These are phyloP conservation scores for Pandion haliaetus DNA, from an alignment of 2,113 vertebrate species.

Conservation along the genomic window DNA sequence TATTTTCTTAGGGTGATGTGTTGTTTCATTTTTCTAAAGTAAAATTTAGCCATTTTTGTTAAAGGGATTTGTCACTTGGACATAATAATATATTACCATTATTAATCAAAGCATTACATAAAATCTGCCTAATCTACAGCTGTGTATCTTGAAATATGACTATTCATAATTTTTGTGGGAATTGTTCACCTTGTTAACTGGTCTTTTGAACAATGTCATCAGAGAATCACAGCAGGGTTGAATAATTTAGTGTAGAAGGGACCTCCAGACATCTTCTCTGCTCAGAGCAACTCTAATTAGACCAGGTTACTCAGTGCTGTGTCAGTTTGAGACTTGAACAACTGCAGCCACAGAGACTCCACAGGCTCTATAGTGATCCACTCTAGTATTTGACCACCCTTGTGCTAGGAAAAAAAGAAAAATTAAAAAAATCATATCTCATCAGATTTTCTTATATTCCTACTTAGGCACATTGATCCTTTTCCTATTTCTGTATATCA, in stretches of 20 bases:
- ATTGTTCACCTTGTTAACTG: not conserved
- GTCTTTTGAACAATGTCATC: not conserved
- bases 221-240: not conserved
- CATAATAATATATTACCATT: not conserved
- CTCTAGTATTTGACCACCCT: accelerated
- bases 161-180: not conserved
- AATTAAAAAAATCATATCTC: not conserved
- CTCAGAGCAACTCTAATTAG: not conserved
- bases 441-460: not conserved
- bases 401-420: not conserved
- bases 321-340: not conserved
- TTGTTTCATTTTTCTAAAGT: not conserved
- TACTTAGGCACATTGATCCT: not conserved
- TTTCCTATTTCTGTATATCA: not conserved
- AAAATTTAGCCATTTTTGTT: not conserved
- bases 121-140: not conserved
- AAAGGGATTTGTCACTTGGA: not conserved
- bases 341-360: not conserved
- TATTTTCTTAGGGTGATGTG: not conserved
- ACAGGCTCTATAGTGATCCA: not conserved
- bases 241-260: not conserved
- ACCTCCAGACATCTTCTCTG: not conserved
- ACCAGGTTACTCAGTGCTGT: not conserved
- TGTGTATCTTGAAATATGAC: not conserved
- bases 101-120: not conserved